These are phyloP conservation scores for Eufriesea mexicana DNA, from an alignment of 1,140 invertebrate genomes.

Conservation along the genomic window DNA sequence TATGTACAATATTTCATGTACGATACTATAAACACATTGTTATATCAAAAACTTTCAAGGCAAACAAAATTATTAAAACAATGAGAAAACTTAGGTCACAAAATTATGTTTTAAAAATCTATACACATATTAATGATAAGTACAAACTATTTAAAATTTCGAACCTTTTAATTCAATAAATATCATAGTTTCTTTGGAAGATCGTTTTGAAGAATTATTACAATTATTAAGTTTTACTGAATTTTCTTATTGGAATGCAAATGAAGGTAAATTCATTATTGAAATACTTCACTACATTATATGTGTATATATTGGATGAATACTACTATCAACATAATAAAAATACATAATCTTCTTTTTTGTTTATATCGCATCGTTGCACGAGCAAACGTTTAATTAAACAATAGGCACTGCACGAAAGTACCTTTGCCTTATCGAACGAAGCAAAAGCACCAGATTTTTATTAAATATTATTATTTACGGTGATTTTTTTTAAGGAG, in stretches of 20 bases:
- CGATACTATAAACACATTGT: constrained; percentile 68
- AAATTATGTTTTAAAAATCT: constrained; percentile 42
- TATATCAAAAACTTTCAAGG: constrained; percentile 55
- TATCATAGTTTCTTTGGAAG: constrained; percentile 60
- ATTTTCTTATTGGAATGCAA: constrained; percentile 68
- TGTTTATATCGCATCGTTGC: constrained; percentile 59
- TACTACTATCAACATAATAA: constrained; percentile 69
- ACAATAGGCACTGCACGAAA: constrained; percentile 73
- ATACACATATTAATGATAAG: constrained; percentile 48
- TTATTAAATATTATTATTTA: constrained; percentile 61
- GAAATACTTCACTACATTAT: constrained; percentile 45
- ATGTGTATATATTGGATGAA: constrained; percentile 60
- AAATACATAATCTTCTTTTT: constrained; percentile 65
- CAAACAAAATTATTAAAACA: constrained; percentile 58
- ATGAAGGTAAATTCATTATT: constrained; percentile 54
- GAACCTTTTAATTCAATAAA: constrained; percentile 52
- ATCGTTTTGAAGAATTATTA: constrained; percentile 58
- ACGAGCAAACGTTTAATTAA: constrained; percentile 68
- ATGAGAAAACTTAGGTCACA: constrained; percentile 48
- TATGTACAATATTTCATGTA: constrained; percentile 70
- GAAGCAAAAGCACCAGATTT: constrained; percentile 73
- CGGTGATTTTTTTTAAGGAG: constrained; percentile 50
- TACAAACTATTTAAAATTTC: constrained; percentile 36
- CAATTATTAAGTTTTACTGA: constrained; percentile 25
- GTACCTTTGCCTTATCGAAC: constrained; percentile 71